These are phyloP conservation scores for Holacanthus passer DNA, from an alignment of 2,113 vertebrate species.

Conservation along the genomic window DNA sequence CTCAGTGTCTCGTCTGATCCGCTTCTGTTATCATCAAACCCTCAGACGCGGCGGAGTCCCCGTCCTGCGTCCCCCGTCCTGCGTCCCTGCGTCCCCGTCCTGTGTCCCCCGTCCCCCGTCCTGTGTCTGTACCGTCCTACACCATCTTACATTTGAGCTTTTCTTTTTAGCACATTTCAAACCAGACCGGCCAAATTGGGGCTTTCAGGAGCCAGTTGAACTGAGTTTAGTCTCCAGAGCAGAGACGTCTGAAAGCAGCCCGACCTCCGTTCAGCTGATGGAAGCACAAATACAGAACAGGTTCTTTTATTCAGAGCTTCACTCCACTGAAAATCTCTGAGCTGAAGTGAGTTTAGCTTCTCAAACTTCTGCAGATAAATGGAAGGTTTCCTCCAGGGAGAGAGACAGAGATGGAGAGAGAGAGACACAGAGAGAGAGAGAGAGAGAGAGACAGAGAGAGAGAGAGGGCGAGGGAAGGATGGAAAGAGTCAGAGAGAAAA, in stretches of 20 bases:
- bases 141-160: background rate
- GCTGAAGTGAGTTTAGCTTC: slow-evolving; percentile 25
- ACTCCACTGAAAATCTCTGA: slow-evolving; percentile 1
- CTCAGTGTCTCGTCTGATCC: background rate
- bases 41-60: background rate
- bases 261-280: background rate
- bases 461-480: background rate
- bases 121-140: no score
- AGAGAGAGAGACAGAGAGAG: slow-evolving; percentile 1
- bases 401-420: background rate
- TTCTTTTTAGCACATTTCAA: background rate
- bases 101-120: background rate
- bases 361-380: slow-evolving; percentile 36
- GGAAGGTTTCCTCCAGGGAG: slow-evolving; percentile 37
- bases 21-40: slow-evolving; percentile 22
- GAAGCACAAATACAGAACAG: slow-evolving; percentile 8
- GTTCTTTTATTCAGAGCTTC: slow-evolving; percentile 17
- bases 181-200: no score
- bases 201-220: background rate
- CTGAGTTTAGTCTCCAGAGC: background rate
- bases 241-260: background rate
- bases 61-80: background rate
- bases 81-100: background rate
- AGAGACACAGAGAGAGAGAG: background rate
- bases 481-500: background rate